phyloP scores from a whole-genome alignment of 2,797 vertebrate species.

The Poeciliopsis presidionis region DNA sequence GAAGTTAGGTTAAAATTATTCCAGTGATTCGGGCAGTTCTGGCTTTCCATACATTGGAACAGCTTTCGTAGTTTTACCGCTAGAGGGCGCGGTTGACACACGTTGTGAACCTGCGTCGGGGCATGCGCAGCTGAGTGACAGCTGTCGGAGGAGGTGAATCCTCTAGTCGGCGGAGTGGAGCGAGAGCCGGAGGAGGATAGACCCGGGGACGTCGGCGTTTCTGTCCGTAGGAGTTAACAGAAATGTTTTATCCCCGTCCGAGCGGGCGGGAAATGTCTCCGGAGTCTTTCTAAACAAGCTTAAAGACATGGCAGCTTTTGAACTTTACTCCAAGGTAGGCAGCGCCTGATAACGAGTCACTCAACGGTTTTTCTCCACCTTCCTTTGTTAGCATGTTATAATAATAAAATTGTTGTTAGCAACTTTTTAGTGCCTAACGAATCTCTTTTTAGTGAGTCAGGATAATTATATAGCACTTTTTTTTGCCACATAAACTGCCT shows the following conservation, averaged over 20 bases:
- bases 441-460: neutral
- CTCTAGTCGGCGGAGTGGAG: neutral
- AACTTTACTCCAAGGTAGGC: conserved; percentile 74
- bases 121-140: conserved; percentile 48
- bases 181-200: neutral
- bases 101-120: conserved; percentile 13
- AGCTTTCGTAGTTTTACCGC: conserved; percentile 15
- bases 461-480: neutral
- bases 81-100: conserved; percentile 40
- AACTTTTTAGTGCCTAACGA: neutral
- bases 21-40: neutral
- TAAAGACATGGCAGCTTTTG: conserved; percentile 79
- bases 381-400: conserved; percentile 4
- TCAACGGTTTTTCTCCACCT: conserved; percentile 15
- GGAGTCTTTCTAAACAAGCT: neutral
- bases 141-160: conserved; percentile 1
- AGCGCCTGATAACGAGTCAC: neutral
- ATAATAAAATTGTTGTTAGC: neutral
- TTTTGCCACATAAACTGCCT: neutral
- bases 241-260: conserved; percentile 5
- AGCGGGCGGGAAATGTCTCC: conserved; percentile 4
- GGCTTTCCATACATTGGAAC: neutral
- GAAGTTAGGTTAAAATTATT: neutral
- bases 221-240: neutral
- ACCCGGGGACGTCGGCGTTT: conserved; percentile 2